Evolutionary conservation across 2,888 invertebrate species (phyloP), one percentile per base, ranked within the genome.

Genomic region (Sarcophaga caerulescens): DNA sequence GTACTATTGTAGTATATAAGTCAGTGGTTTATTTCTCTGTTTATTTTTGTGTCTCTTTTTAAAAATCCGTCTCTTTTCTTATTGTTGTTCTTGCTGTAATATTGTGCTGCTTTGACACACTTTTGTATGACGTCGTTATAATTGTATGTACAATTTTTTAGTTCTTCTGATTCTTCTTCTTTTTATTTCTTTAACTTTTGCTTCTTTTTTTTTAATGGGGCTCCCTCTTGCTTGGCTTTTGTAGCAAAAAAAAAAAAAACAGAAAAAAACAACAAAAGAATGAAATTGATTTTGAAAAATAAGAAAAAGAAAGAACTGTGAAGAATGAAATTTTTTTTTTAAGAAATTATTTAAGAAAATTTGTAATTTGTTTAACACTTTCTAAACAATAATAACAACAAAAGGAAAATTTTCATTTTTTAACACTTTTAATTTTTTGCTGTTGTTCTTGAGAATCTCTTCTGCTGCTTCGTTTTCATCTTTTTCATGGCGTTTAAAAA

Each of bases 121-220:
- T 91, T 91, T 91, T 89, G 89, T 89, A 89, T 91, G 91, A 91
- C 92, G 92, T 91, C 89, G 92, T 91, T 89, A 88, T 88, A 90
- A 75, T 71, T 79, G 59, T 76, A 75, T 47, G 45, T 85, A 84
- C 45, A 60, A 62, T 52, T 25, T 47, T 44, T 12, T 59, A n/a
- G n/a, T 23, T 45, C 45, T 57, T 73, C 11, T 52, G 3, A 17
- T 57, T 66, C 17, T 79, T 71, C 52, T 23, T 71, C 21, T 44
- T 79, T 44, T 12, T 66, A 80, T 59, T 19, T 65, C 35, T 44
- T 12, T 44, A 14, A 45, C 45, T 65, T 73, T 10, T 52, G 12
- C 10, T 57, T 66, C 17, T 71, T 71, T 35, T 71, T 35, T 35
- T 35, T 35, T 35, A 35, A 35, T 35, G 35, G 35, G 35, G 35